These are phyloP conservation scores for Cerastis leucographa DNA, from an alignment of 2,888 invertebrate species.

Conservation along the genomic window DNA sequence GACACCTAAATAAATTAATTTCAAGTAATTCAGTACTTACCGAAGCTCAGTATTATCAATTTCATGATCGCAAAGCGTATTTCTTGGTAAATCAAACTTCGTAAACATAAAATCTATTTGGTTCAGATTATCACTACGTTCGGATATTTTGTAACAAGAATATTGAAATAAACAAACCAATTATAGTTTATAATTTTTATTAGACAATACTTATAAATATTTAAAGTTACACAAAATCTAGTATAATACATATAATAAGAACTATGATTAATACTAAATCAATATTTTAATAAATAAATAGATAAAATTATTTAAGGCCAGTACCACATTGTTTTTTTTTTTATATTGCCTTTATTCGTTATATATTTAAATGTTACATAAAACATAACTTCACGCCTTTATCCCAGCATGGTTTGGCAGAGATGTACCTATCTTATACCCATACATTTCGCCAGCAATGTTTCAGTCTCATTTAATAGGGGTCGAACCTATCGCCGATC, in stretches of 20 bases:
- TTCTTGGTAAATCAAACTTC: not conserved
- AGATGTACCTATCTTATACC: not conserved
- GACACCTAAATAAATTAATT: not conserved
- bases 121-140: conserved; percentile 24
- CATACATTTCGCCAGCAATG: not conserved
- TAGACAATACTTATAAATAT: conserved; percentile 53
- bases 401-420: not conserved
- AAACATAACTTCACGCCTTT: not conserved
- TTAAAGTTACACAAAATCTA: conserved; percentile 24
- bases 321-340: not conserved
- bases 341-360: not conserved
- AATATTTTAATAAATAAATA: conserved; percentile 20
- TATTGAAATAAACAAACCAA: conserved; percentile 27
- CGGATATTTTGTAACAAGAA: conserved; percentile 11
- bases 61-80: conserved; percentile 20
- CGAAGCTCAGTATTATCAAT: conserved; percentile 16
- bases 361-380: not conserved
- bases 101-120: conserved; percentile 49
- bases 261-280: conserved; percentile 31
- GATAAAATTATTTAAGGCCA: not conserved
- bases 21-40: conserved; percentile 49
- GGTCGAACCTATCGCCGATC: too few species aligned
- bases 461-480: not conserved
- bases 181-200: conserved; percentile 32
- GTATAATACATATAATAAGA: not conserved